Base-by-base conservation (phyloP, 2,797 vertebrate species). In the Pogoniulus pusillus region DNA sequence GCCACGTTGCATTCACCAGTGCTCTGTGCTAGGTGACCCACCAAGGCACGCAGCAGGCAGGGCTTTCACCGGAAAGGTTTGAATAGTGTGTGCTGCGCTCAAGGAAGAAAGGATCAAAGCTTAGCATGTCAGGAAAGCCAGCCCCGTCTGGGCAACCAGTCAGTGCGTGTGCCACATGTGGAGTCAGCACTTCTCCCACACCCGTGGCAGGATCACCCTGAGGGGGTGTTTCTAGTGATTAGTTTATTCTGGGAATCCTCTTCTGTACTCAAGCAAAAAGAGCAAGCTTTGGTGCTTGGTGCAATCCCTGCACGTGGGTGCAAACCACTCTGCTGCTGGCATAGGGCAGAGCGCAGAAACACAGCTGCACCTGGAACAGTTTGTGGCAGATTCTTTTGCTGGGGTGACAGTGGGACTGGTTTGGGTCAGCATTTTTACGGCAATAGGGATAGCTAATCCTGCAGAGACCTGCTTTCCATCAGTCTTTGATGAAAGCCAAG, bases 91-190 rank as follows among this genome's bases (percentile, higher is more conserved):
- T 39, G n/a, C 77, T 47, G 68, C 2, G 1, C 23, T 32, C 53
- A 49, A 65, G 75, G 78, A 90, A 66, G 68, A 57, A 7, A 0
- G 0, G 29, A n/a, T n/a, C 11, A n/a, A 37, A 23, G 26, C 41
- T 19, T 15, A 3, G 23, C 0, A 3, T 0, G 0, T 1, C 2
- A 2, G 34, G 29, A 43, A 24, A 39, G 19, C 29, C 1, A 0
- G 37, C 76, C 77, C 15, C 0, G 0, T 20, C 27, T 4, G 60
- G 60, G 30, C 57, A 63, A 4, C 0, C 1, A 64, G 69, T 58
- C 1, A 0, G 32, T 45, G 69, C 72, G 29, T 29, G 41, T 51
- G 81, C 60, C 74, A 64, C 30, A 0, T 6, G 32, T 7, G 65
- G 45, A 39, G 76, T 14, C 65, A 7, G 37, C 2, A 6, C 54